A percentile compares a stretch with the other conserved stretches of the same genome.
Evolutionary conservation across 1,140 invertebrate species (phyloP).

Genomic region (Drosophila hydei): DNA sequence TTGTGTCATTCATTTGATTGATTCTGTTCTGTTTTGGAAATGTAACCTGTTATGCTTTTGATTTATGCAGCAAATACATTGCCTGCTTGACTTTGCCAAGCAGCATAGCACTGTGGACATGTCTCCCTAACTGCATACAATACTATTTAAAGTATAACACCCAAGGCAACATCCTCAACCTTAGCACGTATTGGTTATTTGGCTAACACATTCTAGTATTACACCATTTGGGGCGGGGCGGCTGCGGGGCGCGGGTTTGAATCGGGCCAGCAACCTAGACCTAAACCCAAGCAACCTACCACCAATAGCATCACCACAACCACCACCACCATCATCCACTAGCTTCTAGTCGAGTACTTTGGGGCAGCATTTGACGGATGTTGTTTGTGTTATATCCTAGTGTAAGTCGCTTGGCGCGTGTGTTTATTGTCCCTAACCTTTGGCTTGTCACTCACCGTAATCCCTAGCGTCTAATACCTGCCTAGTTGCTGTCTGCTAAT

Average conservation of each 20-base stretch:
- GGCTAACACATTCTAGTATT: slow-evolving; percentile 63
- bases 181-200: slow-evolving; percentile 53
- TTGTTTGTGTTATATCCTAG: slow-evolving; percentile 66
- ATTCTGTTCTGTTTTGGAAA: slow-evolving; percentile 28
- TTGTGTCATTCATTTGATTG: slow-evolving; percentile 42
- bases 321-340: slow-evolving; percentile 36
- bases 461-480: slow-evolving; percentile 7
- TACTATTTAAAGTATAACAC: slow-evolving; percentile 34
- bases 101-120: slow-evolving; percentile 62
- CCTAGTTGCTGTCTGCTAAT: slow-evolving; percentile 6
- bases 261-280: slow-evolving; percentile 21
- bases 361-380: slow-evolving; percentile 59
- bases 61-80: slow-evolving; percentile 77
- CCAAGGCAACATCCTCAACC: slow-evolving; percentile 19
- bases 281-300: slow-evolving; percentile 28
- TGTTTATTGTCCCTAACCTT: slow-evolving; percentile 33
- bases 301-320: slow-evolving; percentile 39
- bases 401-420: slow-evolving; percentile 66
- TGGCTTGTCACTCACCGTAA: slow-evolving; percentile 17
- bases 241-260: slow-evolving; percentile 5
- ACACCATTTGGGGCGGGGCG: slow-evolving; percentile 37
- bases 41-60: slow-evolving; percentile 69
- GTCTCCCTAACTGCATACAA: slow-evolving; percentile 47
- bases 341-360: slow-evolving; percentile 49
- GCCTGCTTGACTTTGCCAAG: slow-evolving; percentile 81